Evolutionary conservation across 2,888 invertebrate genomes (phyloP), one percentile per base, ranked within the genome.

Genomic region (Trachelus iudaicus): DNA sequence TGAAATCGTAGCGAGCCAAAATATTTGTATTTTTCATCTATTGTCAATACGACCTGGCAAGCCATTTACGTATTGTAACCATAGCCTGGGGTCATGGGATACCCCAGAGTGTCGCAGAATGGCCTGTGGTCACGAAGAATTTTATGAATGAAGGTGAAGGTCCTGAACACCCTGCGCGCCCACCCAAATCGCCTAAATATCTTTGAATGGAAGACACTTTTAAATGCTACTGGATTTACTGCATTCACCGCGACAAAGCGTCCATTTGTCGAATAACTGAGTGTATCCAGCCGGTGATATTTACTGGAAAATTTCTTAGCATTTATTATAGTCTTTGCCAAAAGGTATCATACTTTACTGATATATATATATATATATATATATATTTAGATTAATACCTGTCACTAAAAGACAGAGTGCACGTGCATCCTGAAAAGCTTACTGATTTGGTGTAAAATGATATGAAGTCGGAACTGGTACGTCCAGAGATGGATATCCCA

Each of bases 141-240:
- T 79, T 81, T 78, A 35, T 83, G 82, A 84, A 84, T 85, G 86
- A 85, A 75, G 78, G 75, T 75, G 76, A 73, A 76, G 77, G 79
- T 74, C 75, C 75, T 73, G 73, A 68, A 77, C 78, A 73, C 74
- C 80, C 37, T 56, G 35, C 34, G 80, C 81, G 88, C 86, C 88
- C 88, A 88, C 88, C 88, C 88, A 87, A 87, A 88, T 86, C 84
- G 88, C 84, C 81, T 86, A 87, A 87, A 83, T 82, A 82, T 84
- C 83, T 82, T 85, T 84, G 81, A 87, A 86, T 84, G 79, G 81
- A 81, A 82, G 81, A 82, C 76, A 71, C 56, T 82, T 81, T 76
- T 75, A 79, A 80, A 82, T 71, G 82, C 85, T 84, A 85, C 83
- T 75, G 85, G 77, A 83, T 81, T 84, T 81, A 56, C 56, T 56